Evolutionary conservation across 2,888 invertebrate species (phyloP).

Genomic region (Steinernema scapterisci): DNA sequence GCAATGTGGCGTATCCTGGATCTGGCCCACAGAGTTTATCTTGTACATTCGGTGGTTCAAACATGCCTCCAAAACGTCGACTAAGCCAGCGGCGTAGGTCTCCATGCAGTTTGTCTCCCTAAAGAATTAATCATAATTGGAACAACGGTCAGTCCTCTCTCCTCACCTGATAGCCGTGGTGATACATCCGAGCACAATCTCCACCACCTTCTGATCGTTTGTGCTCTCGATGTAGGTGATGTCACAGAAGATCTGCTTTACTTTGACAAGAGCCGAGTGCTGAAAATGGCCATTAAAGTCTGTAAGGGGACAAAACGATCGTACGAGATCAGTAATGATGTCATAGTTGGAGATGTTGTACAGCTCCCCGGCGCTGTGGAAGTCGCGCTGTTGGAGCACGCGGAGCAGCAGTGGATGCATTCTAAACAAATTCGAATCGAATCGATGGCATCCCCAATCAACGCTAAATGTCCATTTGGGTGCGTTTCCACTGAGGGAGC

Average conservation of each 20-base stretch:
- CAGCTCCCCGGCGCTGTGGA: constrained; percentile 81
- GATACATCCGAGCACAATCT: constrained; percentile 88
- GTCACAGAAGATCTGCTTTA: constrained; percentile 79
- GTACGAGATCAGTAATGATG: constrained; percentile 79
- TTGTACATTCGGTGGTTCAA: constrained; percentile 75
- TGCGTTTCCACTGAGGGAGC: constrained; percentile 31
- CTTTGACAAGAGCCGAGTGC: constrained; percentile 77
- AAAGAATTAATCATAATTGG: constrained; percentile 43
- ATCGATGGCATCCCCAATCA: constrained; percentile 30
- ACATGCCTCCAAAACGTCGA: constrained; percentile 84
- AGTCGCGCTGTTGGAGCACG: constrained; percentile 84
- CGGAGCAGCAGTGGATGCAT: constrained; percentile 91
- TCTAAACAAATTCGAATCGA: constrained; percentile 22
- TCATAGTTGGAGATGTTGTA: constrained; percentile 85
- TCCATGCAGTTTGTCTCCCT: constrained; percentile 85
- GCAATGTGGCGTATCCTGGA: constrained; percentile 91
- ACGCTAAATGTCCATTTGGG: constrained; percentile 31
- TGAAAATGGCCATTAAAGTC: constrained; percentile 37
- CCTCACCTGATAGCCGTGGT: constrained; percentile 81
- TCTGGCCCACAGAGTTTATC: constrained; percentile 72
- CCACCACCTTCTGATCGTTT: constrained; percentile 81
- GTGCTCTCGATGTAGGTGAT: constrained; percentile 77
- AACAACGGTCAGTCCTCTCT: too few relatives aligned
- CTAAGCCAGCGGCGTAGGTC: constrained; percentile 82
- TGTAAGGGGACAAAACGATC: constrained; percentile 59